Evolutionary conservation across 30 jellyfish, hydroid and myxozoan genomes (phyloP), one percentile per base, ranked within the genome.

Genomic region (Nemopilema nomurai): DNA sequence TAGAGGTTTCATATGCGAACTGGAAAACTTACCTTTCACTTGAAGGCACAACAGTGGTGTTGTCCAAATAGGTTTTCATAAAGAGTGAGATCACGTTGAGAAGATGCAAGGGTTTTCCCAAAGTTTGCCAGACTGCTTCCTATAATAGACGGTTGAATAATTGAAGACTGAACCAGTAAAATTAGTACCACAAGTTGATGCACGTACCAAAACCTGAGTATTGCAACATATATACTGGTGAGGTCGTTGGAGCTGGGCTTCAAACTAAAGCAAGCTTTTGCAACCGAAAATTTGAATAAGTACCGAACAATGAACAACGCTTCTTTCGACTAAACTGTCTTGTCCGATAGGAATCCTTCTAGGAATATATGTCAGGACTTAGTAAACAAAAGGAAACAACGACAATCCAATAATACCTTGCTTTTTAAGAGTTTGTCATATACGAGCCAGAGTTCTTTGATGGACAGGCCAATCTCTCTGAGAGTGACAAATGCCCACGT

Each of bases 91-190:
- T 76, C 29, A 86, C 98, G 63, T 74, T 80, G 28, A 87, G 67
- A 26, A 92, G 28, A 83, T 92, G 98, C 76, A 92, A 71, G 1
- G 98, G 98, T 67, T 84, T 87, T 29, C 98, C 98, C 18, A 74
- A 25, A 6, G 90, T 51, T 78, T 87, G 92, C 98, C 98, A 92
- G 0, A 91, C 83, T 13, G 83, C 81, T n/a, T 92, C 97, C 97
- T 87, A 29, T 30, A 81, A 30, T 0, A 41, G 57, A 41, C 13
- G 13, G 57, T 41, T 41, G 57, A 41, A 41, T 3, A 41, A 41
- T 41, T 3, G 57, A 6, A 41, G 6, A 41, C 9, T 3, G 13
- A 13, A 41, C 57, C 6, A 13, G 6, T 41, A 41, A 41, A 41
- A 41, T 41, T 41, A 41, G 57, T 13, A 41, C 6, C 13, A 13